phyloP scores from a whole-genome alignment of 1,140 invertebrate genomes.

The Eciton burchellii region DNA sequence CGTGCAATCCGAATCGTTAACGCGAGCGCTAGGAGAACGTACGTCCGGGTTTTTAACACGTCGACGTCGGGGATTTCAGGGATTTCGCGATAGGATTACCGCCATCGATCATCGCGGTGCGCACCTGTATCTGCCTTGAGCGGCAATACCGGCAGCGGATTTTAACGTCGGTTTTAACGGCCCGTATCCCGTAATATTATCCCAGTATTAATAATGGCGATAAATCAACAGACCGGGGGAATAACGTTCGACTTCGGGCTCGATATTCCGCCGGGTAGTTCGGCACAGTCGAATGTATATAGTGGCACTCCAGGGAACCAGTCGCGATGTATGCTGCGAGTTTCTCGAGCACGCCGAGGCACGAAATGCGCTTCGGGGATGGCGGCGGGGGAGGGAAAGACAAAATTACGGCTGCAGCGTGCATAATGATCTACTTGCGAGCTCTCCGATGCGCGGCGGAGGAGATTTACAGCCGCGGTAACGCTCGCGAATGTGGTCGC shows the following conservation, averaged over 20 bases:
- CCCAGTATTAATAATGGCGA: slow-evolving; percentile 72
- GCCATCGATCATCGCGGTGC: slow-evolving; percentile 71
- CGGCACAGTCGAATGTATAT: slow-evolving; percentile 67
- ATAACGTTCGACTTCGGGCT: slow-evolving; percentile 71
- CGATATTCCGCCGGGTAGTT: slow-evolving; percentile 72
- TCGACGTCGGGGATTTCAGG: slow-evolving; percentile 67
- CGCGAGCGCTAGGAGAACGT: slow-evolving; percentile 58
- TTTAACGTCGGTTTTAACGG: slow-evolving; percentile 75
- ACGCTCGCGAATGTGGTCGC: slow-evolving; percentile 66
- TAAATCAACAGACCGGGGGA: slow-evolving; percentile 71
- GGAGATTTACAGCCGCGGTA: slow-evolving; percentile 74
- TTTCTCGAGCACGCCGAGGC: slow-evolving; percentile 32
- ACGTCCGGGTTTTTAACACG: slow-evolving; percentile 24
- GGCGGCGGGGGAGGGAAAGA: slow-evolving; percentile 55
- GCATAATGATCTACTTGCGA: slow-evolving; percentile 78
- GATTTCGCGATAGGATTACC: slow-evolving; percentile 72
- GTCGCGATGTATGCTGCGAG: slow-evolving; percentile 34
- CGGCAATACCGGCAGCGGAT: slow-evolving; percentile 74
- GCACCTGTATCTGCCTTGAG: slow-evolving; percentile 74
- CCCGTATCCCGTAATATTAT: slow-evolving; percentile 74
- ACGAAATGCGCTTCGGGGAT: slow-evolving; percentile 57
- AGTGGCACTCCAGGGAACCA: slow-evolving; percentile 67
- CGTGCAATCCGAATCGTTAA: slow-evolving; percentile 62
- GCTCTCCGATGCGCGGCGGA: slow-evolving; percentile 69
- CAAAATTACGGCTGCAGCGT: slow-evolving; percentile 76